Base-by-base conservation (phyloP, 2,888 invertebrate genomes). In the Acheta domesticus region DNA sequence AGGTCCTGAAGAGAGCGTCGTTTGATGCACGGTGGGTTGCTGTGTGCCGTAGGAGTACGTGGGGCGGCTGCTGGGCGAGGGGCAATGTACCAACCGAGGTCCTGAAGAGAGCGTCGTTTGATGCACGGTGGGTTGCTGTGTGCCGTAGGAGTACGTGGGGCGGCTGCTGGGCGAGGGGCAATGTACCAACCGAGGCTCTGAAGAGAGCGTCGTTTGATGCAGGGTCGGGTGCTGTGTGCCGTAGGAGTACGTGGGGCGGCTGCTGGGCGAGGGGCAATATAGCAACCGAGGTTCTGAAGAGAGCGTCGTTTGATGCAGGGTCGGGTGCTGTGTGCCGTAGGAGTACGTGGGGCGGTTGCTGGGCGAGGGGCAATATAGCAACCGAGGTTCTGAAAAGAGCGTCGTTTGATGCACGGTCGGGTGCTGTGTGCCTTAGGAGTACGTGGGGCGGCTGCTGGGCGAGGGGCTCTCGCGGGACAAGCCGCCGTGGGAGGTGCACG, bases 401-500 rank as follows among this genome's bases (percentile, higher is more conserved):
- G 8, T 36, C 36, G 36, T 5, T 36, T 36, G 36, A 36, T 5
- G 5, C 36, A 36, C 5, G 5, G 36, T 5, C 5, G 23, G 62
- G 5, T 62, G 5, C 1, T 5, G 16, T 73, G n/a, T 86, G 87
- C 77, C 83, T 89, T 14, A 88, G 83, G 85, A 86, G 76, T 88
- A 89, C 82, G 84, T 90, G 12, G 86, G 87, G 1, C 84, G 85
- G 36, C 85, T 89, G 80, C 85, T 89, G 77, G 85, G 85, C 8
- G 85, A 86, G 78, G 86, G 87, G 1, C 83, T 90, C 78, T 84
- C 87, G 0, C 81, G 84, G 20, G 86, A 87, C 23, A 86, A 86
- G 79, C 89, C 90, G 0, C 86, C 89, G 12, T 90, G 90, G 90
- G 89, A 90, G 83, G 85, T 90, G 50, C 87, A 88, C 78, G 86